Conservation (phyloP, 2,888 invertebrate species). For the Leucoma salicis region DNA sequence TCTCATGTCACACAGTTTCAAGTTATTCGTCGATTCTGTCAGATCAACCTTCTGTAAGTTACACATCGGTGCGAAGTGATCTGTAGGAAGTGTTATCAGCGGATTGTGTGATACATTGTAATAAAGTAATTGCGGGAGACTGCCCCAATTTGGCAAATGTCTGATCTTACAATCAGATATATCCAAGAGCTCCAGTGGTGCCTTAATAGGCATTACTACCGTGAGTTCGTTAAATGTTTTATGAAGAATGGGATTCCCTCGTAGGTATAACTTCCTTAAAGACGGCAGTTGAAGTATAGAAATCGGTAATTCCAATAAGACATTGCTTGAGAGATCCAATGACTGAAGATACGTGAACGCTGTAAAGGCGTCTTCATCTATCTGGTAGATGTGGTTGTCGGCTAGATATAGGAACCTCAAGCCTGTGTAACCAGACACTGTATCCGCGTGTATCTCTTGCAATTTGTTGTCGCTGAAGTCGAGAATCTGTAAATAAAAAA, state of each 20-base stretch:
- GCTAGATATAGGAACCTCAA: constrained; percentile 80
- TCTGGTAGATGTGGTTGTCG: constrained; percentile 80
- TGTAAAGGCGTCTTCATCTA: constrained; percentile 79
- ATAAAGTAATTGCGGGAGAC: constrained; percentile 78
- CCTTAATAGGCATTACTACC: constrained; percentile 79
- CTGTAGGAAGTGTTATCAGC: constrained; percentile 65
- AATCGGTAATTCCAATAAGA: constrained; percentile 72
- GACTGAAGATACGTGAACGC: constrained; percentile 74
- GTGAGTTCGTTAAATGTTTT: constrained; percentile 53
- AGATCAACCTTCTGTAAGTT: constrained; percentile 82
- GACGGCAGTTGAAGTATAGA: constrained; percentile 80
- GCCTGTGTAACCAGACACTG: constrained; percentile 73
- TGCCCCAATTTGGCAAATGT: constrained; percentile 83
- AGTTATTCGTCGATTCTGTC: constrained; percentile 53
- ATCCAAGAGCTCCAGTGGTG: constrained; percentile 82
- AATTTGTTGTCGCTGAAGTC: constrained; percentile 82
- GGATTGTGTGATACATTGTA: constrained; percentile 85
- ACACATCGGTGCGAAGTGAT: constrained; percentile 84
- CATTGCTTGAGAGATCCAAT: constrained; percentile 81
- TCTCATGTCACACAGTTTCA: constrained; percentile 56
- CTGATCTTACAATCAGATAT: constrained; percentile 83
- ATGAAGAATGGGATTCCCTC: constrained; percentile 73
- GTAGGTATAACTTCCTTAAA: constrained; percentile 83
- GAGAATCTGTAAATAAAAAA: constrained; percentile 76
- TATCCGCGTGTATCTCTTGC: constrained; percentile 71